Evolutionary conservation across 2,888 invertebrate species (phyloP), one percentile per base, ranked within the genome.

Genomic region (Morpho deidamia): DNA sequence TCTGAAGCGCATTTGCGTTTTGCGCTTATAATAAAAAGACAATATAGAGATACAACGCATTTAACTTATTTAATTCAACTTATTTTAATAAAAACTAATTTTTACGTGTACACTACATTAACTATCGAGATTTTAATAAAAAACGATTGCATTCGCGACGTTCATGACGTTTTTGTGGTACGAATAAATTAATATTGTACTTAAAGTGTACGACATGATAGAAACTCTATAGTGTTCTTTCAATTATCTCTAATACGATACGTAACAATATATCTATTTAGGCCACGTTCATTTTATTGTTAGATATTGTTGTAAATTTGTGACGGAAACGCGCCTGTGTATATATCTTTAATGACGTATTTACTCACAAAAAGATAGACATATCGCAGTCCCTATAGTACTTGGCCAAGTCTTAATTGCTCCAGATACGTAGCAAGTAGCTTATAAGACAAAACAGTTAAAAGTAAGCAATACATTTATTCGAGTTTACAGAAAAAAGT

Each of bases 101-200:
- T 54, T 49, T 45, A 56, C 50, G 34, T 44, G 38, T 49, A 55
- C 35, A 45, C 5, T 41, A 52, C 33, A 45, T 50, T 70, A 71
- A 62, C 78, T 81, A 83, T 77, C 73, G 83, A 86, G 84, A 85
- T 84, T 83, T 72, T 78, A 74, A 66, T 70, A 37, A 56, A 67
- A 71, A 75, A 71, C 67, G 74, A 78, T 84, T 83, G 85, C 82
- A 83, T 84, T 67, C 63, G 62, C 61, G 69, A 51, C 45, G 34
- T 41, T 44, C 4, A 43, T 49, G 56, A 23, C 43, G 41, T 56
- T 40, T 32, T 44, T 55, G 34, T 56, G 41, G 58, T 43, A 39
- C 11, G 40, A 41, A 37, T 51, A 42, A 65, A 65, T 60, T 68
- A 61, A 64, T 62, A 67, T 66, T 63, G 56, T 64, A 66, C 62